Conservation (phyloP, 2,888 invertebrate genomes). For the Vesta saturnalis region DNA sequence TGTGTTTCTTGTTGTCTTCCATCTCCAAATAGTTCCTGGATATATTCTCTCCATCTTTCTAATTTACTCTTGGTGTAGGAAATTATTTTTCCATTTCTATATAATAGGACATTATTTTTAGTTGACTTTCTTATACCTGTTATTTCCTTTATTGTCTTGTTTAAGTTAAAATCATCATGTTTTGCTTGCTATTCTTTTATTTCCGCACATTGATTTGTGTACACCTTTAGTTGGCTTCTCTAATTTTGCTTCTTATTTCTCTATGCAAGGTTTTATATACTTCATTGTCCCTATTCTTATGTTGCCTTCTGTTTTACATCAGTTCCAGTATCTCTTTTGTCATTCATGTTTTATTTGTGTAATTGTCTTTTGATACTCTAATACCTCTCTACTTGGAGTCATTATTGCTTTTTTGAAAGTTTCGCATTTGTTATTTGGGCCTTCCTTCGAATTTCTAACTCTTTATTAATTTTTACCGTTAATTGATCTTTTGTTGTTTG, state of each 20-base stretch:
- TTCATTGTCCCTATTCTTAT: background rate
- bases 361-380: background rate
- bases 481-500: background rate
- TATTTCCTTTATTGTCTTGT: conserved; percentile 33
- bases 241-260: too few relatives aligned
- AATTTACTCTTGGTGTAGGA: conserved; percentile 25
- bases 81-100: conserved; percentile 30
- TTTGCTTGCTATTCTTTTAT: conserved; percentile 31
- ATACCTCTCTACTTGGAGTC: background rate
- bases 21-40: too few relatives aligned
- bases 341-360: background rate
- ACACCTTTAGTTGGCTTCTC: conserved; percentile 22
- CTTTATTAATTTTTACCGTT: background rate
- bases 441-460: background rate
- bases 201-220: conserved; percentile 31
- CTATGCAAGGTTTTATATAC: too few relatives aligned
- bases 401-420: background rate
- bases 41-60: conserved; percentile 32
- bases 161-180: too few relatives aligned
- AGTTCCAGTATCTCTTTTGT: background rate
- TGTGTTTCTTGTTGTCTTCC: conserved; percentile 9
- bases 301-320: background rate
- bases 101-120: conserved; percentile 20
- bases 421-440: background rate
- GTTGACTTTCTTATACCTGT: conserved; percentile 13